Conservation (phyloP, 2,797 vertebrate genomes). For the Synanceia verrucosa region DNA sequence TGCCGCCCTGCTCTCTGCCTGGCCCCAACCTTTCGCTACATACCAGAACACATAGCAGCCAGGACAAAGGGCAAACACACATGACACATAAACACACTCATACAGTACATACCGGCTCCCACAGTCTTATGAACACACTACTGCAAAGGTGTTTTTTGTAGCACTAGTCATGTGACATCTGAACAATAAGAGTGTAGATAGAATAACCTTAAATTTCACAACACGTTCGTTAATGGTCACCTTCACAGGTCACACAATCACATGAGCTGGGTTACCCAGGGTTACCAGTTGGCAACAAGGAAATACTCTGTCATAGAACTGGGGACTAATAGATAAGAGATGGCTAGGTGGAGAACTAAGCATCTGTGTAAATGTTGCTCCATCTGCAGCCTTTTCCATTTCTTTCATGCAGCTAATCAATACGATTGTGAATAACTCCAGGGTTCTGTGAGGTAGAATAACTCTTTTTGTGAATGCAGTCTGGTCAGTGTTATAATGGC, state of each 20-base stretch:
- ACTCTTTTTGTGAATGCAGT: too few relatives aligned
- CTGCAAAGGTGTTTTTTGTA: conserved; percentile 31
- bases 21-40: conserved; percentile 83
- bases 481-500: too few relatives aligned
- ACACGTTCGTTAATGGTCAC: conserved; percentile 30
- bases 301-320: conserved; percentile 47
- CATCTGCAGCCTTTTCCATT: too few relatives aligned
- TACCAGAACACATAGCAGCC: conserved; percentile 83
- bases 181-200: not conserved
- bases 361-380: too few relatives aligned
- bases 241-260: conserved; percentile 23
- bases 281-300: conserved; percentile 33
- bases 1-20: conserved; percentile 64
- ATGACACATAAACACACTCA: conserved; percentile 51
- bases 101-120: conserved; percentile 15
- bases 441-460: too few relatives aligned
- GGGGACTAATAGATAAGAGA: too few relatives aligned
- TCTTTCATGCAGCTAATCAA: too few relatives aligned
- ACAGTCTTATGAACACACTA: conserved; percentile 14
- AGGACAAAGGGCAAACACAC: conserved; percentile 80
- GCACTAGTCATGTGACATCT: conserved; percentile 8
- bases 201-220: not conserved
- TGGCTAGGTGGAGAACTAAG: too few relatives aligned
- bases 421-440: too few relatives aligned
- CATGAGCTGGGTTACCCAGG: conserved; percentile 47